A percentile compares a stretch with the other conserved stretches of the same genome.
Conservation (phyloP, 2,113 vertebrate genomes). For the rat (Rattus norvegicus) region DNA sequence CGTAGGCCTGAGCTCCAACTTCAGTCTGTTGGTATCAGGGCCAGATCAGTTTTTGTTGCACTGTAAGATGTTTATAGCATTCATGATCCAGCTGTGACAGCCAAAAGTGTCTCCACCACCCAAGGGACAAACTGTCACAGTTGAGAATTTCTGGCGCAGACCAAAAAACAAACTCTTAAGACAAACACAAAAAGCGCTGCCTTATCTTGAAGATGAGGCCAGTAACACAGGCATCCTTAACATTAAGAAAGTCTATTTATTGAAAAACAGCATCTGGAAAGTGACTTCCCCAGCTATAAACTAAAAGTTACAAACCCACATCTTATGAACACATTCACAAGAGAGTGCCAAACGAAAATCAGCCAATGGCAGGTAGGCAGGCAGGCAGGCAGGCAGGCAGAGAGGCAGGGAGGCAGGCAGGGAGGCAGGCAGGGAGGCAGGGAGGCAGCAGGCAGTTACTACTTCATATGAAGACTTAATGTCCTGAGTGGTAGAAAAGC, state of each 20-base stretch:
- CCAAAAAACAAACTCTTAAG: neutral
- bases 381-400: no score
- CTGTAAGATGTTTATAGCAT: no score
- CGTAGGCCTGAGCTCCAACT: neutral
- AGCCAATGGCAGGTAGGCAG: neutral
- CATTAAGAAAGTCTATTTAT: neutral
- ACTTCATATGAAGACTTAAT: neutral
- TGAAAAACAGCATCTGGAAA: neutral
- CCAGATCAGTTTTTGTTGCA: neutral
- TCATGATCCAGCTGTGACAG: neutral
- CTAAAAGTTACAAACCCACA: neutral
- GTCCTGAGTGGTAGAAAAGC: neutral
- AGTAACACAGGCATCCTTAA: neutral
- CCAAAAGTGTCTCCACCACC: neutral
- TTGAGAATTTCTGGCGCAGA: neutral
- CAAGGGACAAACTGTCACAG: neutral
- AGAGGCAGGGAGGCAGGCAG: no score
- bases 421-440: no score
- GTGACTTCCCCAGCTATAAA: neutral
- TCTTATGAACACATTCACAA: neutral
- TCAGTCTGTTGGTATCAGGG: neutral
- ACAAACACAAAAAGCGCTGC: neutral
- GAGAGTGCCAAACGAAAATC: neutral
- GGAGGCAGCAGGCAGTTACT: neutral
- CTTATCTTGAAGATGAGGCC: neutral